Base-by-base conservation (phyloP, 2,113 vertebrate species). In the Charina bottae region DNA sequence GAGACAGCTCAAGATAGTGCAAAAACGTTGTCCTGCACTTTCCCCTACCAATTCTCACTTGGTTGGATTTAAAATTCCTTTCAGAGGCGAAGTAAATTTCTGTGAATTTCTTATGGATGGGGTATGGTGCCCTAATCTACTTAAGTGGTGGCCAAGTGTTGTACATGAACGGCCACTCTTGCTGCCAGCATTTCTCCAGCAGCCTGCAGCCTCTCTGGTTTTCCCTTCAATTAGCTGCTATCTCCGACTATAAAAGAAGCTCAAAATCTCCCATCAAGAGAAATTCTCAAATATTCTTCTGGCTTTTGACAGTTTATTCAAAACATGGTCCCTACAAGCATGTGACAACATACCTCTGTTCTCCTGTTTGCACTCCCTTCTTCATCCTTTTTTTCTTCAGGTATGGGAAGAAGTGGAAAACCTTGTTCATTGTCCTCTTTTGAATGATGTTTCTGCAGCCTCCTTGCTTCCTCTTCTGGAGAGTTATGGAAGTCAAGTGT, bases 311-410 rank as follows among this genome's bases (percentile, higher is more conserved):
- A 58, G 17, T 15, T 7, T 19, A 15, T 83, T 88, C 37, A n/a
- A 78, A 42, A 21, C 72, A 78, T 78, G 72, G 72, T 42, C 42
- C 37, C n/a, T 21, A 78, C 33, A 78, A 78, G 72, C 37, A 78
- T 78, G 19, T 42, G 72, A 21, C 72, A 78, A 21, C 72, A 33
- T 94, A 99, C 99, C 98, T 99, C 99, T 0, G 98, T 96, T 95
- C 98, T 99, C 92, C 98, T 97, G 95, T 97, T 98, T 94, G 98
- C 98, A 0, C 99, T 99, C 93, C 99, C 99, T 94, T 99, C 99
- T 91, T 99, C 99, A n/a, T 98, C 98, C 53, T 96, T 98, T 94
- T 96, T 98, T 93, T 98, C 98, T 95, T 98, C 98, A 0, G 97
- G 97, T 28, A 93, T 95, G 37, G 96, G 97, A 84, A 97, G 97